Conservation (phyloP, 2,888 invertebrate genomes). For the Neelides folsomi region DNA sequence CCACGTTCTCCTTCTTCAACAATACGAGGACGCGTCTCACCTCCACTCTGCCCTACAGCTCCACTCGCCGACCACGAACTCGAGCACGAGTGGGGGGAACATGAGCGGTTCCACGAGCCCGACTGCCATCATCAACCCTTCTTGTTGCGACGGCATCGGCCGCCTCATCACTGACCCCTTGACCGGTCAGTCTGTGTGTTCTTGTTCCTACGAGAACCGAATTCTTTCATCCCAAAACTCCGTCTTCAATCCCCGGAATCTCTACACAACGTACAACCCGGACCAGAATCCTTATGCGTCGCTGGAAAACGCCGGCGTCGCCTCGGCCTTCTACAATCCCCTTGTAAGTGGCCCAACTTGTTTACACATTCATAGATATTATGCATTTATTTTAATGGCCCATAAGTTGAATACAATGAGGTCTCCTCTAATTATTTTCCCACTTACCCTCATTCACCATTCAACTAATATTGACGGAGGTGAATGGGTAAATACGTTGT, state of each 20-base stretch:
- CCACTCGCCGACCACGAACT: no score
- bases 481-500: no score
- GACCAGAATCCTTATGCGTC: conserved; percentile 87
- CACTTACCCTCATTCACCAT: no score
- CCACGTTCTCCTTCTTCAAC: no score
- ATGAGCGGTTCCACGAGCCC: conserved; percentile 33
- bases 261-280: conserved; percentile 57
- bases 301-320: conserved; percentile 51
- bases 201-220: conserved; percentile 83
- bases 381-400: background rate
- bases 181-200: conserved; percentile 83
- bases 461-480: no score
- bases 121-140: conserved; percentile 35
- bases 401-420: background rate
- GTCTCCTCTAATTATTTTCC: background rate
- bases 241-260: conserved; percentile 55
- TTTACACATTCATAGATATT: no score
- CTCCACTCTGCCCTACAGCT: no score
- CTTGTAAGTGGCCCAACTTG: conserved; percentile 55
- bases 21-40: no score
- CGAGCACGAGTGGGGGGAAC: conserved; percentile 28
- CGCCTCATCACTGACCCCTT: conserved; percentile 86
- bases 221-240: conserved; percentile 65
- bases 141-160: conserved; percentile 80
- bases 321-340: conserved; percentile 88